A percentile compares a stretch with the other conserved stretches of the same genome.
Conservation (phyloP, 2,797 vertebrate genomes). For the Ctenosaura bakeri region DNA sequence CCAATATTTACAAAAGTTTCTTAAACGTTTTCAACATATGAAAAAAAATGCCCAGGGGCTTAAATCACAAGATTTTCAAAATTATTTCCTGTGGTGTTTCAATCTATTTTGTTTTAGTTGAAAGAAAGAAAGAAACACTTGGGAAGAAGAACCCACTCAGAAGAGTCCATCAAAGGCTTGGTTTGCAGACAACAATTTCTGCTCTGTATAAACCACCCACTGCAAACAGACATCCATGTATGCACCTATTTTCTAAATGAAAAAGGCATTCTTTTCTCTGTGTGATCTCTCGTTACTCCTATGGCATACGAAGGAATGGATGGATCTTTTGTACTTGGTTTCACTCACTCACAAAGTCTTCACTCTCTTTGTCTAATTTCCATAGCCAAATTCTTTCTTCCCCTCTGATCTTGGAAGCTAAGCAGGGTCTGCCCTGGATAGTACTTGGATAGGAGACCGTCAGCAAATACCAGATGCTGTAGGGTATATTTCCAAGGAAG, state of each 20-base stretch:
- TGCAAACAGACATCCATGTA: not conserved
- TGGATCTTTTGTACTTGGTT: too few species aligned
- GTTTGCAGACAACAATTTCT: not conserved
- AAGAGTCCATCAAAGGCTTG: not conserved
- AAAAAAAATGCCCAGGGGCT: not conserved
- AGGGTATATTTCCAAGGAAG: too few species aligned
- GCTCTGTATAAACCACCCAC: not conserved
- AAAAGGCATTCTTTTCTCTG: constrained; percentile 16
- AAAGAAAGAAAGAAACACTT: constrained; percentile 22
- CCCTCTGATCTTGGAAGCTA: too few species aligned
- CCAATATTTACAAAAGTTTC: not conserved
- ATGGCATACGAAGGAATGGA: too few species aligned
- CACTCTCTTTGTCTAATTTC: too few species aligned
- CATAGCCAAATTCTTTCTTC: too few species aligned
- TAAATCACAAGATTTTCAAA: not conserved
- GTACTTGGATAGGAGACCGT: too few species aligned
- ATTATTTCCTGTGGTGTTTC: constrained; percentile 19
- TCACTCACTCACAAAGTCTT: too few species aligned
- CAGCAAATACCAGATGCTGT: too few species aligned
- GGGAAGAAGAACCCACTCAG: constrained; percentile 36
- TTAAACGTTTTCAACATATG: not conserved
- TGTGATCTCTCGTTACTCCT: not conserved
- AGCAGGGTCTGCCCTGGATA: too few species aligned
- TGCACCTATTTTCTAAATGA: too few species aligned
- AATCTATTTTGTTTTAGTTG: not conserved